Base-by-base conservation (phyloP, 2,113 vertebrate species). In the Paracanthobrama guichenoti region DNA sequence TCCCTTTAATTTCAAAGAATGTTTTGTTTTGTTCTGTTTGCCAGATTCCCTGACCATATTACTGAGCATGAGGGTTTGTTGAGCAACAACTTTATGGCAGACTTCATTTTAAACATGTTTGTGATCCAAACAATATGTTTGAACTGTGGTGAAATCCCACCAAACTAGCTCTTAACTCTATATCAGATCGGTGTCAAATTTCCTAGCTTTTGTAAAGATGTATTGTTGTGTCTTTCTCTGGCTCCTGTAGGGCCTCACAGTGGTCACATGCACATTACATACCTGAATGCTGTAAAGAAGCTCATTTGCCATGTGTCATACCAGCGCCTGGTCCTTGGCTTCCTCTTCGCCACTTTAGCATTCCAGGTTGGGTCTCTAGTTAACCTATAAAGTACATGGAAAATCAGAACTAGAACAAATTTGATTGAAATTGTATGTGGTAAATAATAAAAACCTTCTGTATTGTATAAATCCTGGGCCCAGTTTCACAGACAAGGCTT, bases 321-420 rank as follows among this genome's bases (percentile, higher is more conserved):
- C 77, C 90, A 88, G 7, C 83, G 90, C 3, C 89, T 94, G 35
- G 88, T 92, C 46, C 91, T 94, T 0, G 90, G 91, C 26, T 93
- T 94, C 60, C 62, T 92, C 42, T 92, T 93, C 22, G 83, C 84
- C 24, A 31, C 62, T 1, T 78, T 92, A 20, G 92, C 90, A 10
- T 93, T 93, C 87, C 93, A 93, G 90, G 91, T 93, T 64, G 1
- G 75, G 46, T 6, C 48, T 60, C 66, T 74, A 22, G 3, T 48
- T 26, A 24, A 73, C 71, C 12, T 26, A 14, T 73, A 9, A 24
- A 48, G 12, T 26, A 26, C 6, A 1, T 24, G 28, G 46, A n/a
- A 67, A 42, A 12, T 39, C 16, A 39, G 7, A 35, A 69, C 18
- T 67, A 35, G 1, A 35, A 35, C 13, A 67, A 67, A 66, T 24